phyloP scores from a whole-genome alignment of 2,797 vertebrate species.

The Arctocebus calabarensis region DNA sequence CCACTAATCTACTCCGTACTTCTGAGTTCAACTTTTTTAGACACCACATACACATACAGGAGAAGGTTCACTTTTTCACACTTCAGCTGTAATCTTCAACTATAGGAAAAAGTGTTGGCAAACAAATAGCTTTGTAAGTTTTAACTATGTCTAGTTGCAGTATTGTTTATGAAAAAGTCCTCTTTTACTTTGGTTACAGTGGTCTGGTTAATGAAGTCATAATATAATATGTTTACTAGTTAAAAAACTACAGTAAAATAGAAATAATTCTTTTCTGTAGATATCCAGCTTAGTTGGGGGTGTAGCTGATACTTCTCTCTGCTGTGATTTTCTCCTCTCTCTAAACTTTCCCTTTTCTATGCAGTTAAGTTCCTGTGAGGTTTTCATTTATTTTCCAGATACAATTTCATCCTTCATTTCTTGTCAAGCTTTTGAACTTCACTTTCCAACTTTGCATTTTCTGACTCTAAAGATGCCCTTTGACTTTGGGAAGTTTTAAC shows the following conservation, averaged over 20 bases:
- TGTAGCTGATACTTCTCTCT: neutral
- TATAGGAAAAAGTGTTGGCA: neutral
- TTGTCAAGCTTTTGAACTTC: constrained; percentile 4
- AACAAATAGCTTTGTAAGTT: neutral
- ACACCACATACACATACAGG: neutral
- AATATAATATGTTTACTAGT: neutral
- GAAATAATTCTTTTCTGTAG: neutral
- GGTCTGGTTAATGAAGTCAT: neutral
- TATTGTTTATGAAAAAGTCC: neutral
- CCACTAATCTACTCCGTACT: neutral
- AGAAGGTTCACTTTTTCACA: neutral
- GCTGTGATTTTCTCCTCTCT: neutral
- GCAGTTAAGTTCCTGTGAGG: neutral
- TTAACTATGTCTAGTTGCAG: neutral
- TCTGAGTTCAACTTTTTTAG: neutral
- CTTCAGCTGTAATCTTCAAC: neutral
- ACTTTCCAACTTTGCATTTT: constrained; percentile 5
- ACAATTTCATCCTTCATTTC: neutral
- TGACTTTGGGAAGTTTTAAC: constrained; percentile 9
- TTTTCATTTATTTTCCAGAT: neutral
- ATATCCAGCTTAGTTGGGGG: neutral
- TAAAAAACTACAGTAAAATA: neutral
- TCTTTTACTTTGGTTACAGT: neutral
- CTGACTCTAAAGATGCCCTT: neutral
- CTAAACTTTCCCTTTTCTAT: neutral